A percentile compares a stretch with the other conserved stretches of the same genome.
phyloP scores from a whole-genome alignment of 2,113 vertebrate genomes.

The Pavo muticus region DNA sequence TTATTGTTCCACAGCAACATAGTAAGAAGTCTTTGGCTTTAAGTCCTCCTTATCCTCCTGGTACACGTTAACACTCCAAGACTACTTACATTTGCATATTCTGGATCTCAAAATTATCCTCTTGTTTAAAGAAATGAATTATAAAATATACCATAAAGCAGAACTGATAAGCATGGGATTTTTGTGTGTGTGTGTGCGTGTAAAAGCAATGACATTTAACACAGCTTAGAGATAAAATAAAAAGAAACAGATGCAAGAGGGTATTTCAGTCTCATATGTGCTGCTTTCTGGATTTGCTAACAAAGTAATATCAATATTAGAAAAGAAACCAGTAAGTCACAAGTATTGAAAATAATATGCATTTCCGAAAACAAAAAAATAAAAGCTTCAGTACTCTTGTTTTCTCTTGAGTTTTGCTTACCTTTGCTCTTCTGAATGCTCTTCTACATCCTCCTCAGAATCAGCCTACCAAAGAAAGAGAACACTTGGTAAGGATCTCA shows the following conservation, averaged over 20 bases:
- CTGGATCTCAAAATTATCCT: background rate
- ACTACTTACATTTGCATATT: background rate
- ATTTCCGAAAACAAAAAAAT: background rate
- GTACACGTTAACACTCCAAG: background rate
- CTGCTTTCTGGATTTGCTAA: background rate
- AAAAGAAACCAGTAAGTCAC: background rate
- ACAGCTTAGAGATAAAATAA: background rate
- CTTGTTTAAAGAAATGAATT: background rate
- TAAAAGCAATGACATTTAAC: background rate
- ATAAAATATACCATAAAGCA: background rate
- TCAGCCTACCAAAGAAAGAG: slow-evolving; percentile 82
- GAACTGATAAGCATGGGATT: background rate
- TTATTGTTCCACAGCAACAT: background rate
- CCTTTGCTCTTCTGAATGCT: slow-evolving; percentile 88
- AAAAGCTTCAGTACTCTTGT: background rate
- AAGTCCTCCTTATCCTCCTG: background rate
- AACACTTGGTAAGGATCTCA: slow-evolving; percentile 32
- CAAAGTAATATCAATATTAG: background rate
- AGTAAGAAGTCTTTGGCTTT: background rate
- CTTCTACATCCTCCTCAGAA: slow-evolving; percentile 88
- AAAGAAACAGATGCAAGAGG: background rate
- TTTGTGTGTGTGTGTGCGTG: background rate
- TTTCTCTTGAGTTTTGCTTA: slow-evolving; percentile 64
- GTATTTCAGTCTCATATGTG: background rate
- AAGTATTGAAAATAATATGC: background rate